Conservation (phyloP, 2,888 invertebrate species). For the Leptopilina myrica region DNA sequence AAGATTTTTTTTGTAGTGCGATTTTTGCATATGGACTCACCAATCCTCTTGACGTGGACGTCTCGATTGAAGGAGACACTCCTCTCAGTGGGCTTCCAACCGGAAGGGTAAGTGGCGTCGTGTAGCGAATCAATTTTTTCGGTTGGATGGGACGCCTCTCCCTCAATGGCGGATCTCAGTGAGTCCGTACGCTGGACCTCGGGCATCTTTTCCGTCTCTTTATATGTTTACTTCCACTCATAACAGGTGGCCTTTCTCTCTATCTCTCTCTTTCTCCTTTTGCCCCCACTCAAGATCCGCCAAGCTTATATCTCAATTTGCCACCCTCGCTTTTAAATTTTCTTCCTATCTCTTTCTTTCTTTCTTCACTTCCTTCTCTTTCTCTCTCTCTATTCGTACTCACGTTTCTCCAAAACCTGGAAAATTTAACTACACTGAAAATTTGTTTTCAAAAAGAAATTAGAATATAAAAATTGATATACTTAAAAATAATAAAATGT, state of each 20-base stretch:
- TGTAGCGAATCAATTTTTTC: slow-evolving; percentile 58
- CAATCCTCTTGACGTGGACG: slow-evolving; percentile 93
- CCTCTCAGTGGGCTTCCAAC: slow-evolving; percentile 80
- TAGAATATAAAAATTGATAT: too few species aligned
- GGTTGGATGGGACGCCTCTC: slow-evolving; percentile 59
- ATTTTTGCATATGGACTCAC: slow-evolving; percentile 79
- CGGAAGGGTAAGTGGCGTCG: slow-evolving; percentile 66
- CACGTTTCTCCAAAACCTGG: too few species aligned
- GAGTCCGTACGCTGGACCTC: slow-evolving; percentile 80
- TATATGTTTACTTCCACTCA: slow-evolving; percentile 62
- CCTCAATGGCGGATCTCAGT: slow-evolving; percentile 69
- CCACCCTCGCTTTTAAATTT: slow-evolving; percentile 45
- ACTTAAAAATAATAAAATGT: too few species aligned
- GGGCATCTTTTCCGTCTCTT: slow-evolving; percentile 77
- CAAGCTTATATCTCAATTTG: slow-evolving; percentile 49
- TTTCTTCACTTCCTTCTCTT: neutral
- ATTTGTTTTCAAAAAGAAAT: too few species aligned
- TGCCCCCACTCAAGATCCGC: slow-evolving; percentile 47
- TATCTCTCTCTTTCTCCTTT: slow-evolving; percentile 43
- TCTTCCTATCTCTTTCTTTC: neutral
- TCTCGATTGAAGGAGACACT: slow-evolving; percentile 93
- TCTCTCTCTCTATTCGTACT: too few species aligned
- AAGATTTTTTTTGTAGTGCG: slow-evolving; percentile 62
- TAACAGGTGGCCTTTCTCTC: slow-evolving; percentile 59
- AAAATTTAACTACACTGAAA: too few species aligned